Evolutionary conservation across 2,113 vertebrate genomes (phyloP).

Genomic region (Oncorhynchus kisutch): DNA sequence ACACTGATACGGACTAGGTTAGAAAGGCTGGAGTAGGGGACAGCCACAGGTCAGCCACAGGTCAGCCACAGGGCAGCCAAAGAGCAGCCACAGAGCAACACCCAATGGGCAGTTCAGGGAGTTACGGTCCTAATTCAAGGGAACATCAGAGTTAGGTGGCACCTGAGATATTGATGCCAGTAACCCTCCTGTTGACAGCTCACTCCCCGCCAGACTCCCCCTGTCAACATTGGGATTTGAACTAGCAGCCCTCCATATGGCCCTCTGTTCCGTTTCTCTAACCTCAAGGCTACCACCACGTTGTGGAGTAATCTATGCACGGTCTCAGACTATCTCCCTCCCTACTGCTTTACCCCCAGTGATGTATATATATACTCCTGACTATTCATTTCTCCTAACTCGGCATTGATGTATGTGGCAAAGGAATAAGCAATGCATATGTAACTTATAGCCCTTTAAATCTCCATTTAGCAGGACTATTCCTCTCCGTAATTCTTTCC

Average conservation of each 20-base stretch:
- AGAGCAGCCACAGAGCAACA: too few species aligned
- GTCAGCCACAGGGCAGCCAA: too few species aligned
- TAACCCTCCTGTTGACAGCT: constrained; percentile 60
- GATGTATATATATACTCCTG: constrained; percentile 20
- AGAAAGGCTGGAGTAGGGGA: too few species aligned
- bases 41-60: too few species aligned
- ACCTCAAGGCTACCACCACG: too few species aligned
- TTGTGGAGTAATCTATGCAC: constrained; percentile 64
- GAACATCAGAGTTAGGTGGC: constrained; percentile 33
- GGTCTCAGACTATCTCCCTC: constrained; percentile 41
- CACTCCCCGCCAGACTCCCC: too few species aligned
- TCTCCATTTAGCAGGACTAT: constrained; percentile 80
- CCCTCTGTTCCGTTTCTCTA: too few species aligned
- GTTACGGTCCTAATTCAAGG: constrained; percentile 26
- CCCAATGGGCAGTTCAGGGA: constrained; percentile 19
- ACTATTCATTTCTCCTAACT: constrained; percentile 71
- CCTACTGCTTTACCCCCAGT: constrained; percentile 51
- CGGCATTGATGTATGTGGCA: constrained; percentile 88
- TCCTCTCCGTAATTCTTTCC: constrained; percentile 74
- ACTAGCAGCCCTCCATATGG: too few species aligned
- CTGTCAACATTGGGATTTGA: too few species aligned
- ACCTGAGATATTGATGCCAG: constrained; percentile 40
- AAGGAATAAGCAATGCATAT: constrained; percentile 79
- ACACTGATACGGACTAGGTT: too few species aligned
- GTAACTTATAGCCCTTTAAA: constrained; percentile 82